Base-by-base conservation (phyloP, 2,797 vertebrate genomes). In the Eulemur albifrons region DNA sequence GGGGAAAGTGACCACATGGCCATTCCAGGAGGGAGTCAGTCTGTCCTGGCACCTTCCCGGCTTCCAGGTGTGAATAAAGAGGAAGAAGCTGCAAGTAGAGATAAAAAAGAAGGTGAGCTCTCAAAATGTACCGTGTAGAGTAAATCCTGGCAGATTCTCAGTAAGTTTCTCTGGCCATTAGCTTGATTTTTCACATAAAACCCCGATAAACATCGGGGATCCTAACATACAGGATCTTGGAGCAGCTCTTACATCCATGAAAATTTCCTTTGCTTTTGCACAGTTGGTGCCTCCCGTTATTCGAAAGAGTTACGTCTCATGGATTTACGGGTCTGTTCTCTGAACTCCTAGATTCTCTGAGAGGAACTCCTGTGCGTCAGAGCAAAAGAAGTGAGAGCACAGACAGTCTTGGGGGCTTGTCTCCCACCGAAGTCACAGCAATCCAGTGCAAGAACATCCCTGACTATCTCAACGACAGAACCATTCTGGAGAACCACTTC, bases 401-500 rank as follows among this genome's bases (percentile, higher is more conserved):
- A 0, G 99, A 99, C 12, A 98, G 99, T 18, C 95, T 99, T 4
- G 87, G 97, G 1, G 98, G 98, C 11, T 48, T 96, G 67, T 98
- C 98, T 0, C 97, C 99, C 0, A 23, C 88, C 0, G 99, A 99
- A 82, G 97, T 98, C 95, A 99, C 98, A 0, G 76, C 86, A 10
- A 97, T 99, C 92, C 98, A 98, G 92, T 99, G 99, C 97, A 99
- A 98, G 97, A 99, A 99, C 38, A 48, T 99, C 25, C 99, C 99
- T 0, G 97, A 98, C 8, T 96, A 82, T 25, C 98, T 99, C 65
- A 99, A 99, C 82, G 98, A 98, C 93, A 99, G 99, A 96, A 97
- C 98, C 0, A 70, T 98, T 3, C 93, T 99, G 21, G 98, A 98
- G 97, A 99, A 99, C 35, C 99, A 99, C 97, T 99, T 99, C 0